Base-by-base conservation (phyloP, 2,888 invertebrate genomes). In the Acanthosepion lycidas region DNA sequence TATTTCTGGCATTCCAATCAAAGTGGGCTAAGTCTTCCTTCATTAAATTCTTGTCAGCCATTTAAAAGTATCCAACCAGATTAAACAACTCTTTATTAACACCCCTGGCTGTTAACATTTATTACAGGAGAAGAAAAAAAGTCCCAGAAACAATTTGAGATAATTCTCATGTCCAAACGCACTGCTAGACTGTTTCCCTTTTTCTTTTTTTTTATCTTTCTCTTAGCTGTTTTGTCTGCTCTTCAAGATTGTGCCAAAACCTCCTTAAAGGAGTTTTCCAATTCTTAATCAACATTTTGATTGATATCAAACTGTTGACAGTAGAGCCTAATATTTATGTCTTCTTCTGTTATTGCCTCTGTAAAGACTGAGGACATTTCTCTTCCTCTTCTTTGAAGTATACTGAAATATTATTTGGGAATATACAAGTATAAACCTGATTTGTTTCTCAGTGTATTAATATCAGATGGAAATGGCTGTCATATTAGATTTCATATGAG, bases 101-200 rank as follows among this genome's bases (percentile, higher is more conserved):
- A 78, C 78, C 78, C 15, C n/a, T 78, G n/a, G 78, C 78, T n/a
- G 78, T 78, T 78, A 78, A 78, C n/a, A 78, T 78, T 78, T 78
- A 78, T 78, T 78, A 78, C 15, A 15, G 15, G n/a, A 12, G 5
- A 33, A 78, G 26, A n/a, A n/a, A 33, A 78, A n/a, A 78, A n/a
- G 28, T 33, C 78, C 78, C 78, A 78, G n/a, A n/a, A 78, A n/a
- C 78, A 78, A n/a, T 78, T 78, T 78, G 15, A n/a, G 18, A 78
- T 78, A 33, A n/a, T 78, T 78, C 78, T 78, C 9, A n/a, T 78
- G 12, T 78, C n/a, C n/a, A 78, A 78, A 12, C 78, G 15, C n/a
- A 78, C n/a, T n/a, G n/a, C n/a, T 33, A n/a, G 20, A 20, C 23
- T 23, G 20, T 3, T n/a, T n/a, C 12, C n/a, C 9, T n/a, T n/a